Evolutionary conservation across 2,888 invertebrate genomes (phyloP), one percentile per base, ranked within the genome.

Genomic region (Drosophila paranaensis): DNA sequence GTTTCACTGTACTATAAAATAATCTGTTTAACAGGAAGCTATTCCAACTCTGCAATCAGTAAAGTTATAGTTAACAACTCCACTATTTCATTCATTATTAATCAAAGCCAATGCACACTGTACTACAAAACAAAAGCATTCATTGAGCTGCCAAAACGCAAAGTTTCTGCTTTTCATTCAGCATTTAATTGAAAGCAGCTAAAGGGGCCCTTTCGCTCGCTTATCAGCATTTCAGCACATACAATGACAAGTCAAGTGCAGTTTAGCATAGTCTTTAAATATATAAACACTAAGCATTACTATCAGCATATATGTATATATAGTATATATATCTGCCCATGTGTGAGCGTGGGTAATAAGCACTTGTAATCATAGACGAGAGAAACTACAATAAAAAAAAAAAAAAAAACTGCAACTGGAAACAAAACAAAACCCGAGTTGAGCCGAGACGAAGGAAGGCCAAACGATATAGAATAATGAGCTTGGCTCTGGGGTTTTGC

Each of bases 341-440:
- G 35, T 40, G 16, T 33, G 40, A 30, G 48, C 11, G 60, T 74
- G 40, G 56, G 48, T 69, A 64, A 61, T 60, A 56, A 55, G 51
- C 75, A 70, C 56, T 70, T 79, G 79, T 71, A 77, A 79, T 79
- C 79, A 51, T 60, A 70, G 62, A 77, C 54, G 65, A 81, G 79
- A 79, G 81, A 79, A 79, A 79, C 81, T 79, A 74, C 63, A 77
- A 68, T 54, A 25, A 58, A 20, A 20, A 20, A 20, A 20, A 20
- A 20, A 20, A 20, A 20, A 20, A 20, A 61, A 71, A 61, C 50
- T 50, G 54, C 75, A 74, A 61, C 50, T 58, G 43, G 43, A 56
- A 56, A 56, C 56, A 66, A 54, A 58, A 57, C 37, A 40, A 63
- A 56, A 35, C 33, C 27, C 39, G 42, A 48, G 70, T 64, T 37